These are phyloP conservation scores for Isotomurus palustris DNA, from an alignment of 2,888 invertebrate species.

Conservation along the genomic window DNA sequence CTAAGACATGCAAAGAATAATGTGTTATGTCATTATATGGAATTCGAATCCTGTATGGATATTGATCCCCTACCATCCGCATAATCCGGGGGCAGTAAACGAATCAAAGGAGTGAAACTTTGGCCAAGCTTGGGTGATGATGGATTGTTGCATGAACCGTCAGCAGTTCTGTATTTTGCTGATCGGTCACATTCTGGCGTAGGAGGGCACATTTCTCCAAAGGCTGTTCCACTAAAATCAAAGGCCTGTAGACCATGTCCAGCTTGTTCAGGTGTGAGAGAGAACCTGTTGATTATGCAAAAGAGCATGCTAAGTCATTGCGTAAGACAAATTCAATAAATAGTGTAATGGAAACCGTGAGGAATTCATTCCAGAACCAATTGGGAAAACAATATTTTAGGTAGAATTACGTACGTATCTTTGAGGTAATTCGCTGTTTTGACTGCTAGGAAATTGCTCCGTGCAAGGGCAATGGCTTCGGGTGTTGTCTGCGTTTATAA, in stretches of 20 bases:
- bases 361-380: too few relatives aligned
- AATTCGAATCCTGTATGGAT: background rate
- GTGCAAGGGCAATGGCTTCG: constrained; percentile 29
- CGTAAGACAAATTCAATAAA: too few relatives aligned
- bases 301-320: too few relatives aligned
- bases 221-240: constrained; percentile 35
- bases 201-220: constrained; percentile 35
- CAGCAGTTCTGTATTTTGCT: constrained; percentile 69
- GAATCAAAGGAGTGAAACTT: constrained; percentile 69
- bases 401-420: constrained; percentile 39
- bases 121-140: constrained; percentile 78
- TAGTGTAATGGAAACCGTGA: too few relatives aligned
- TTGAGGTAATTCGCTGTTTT: constrained; percentile 36
- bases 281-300: too few relatives aligned
- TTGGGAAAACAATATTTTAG: too few relatives aligned
- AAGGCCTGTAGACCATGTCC: constrained; percentile 42
- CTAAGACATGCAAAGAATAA: too few relatives aligned
- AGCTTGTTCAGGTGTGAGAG: constrained; percentile 34
- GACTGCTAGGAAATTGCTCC: constrained; percentile 34
- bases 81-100: constrained; percentile 68
- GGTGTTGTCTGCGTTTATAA: constrained; percentile 36
- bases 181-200: constrained; percentile 26
- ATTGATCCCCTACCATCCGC: constrained; percentile 62
- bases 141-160: constrained; percentile 84
- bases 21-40: background rate